phyloP scores from a whole-genome alignment of 2,797 vertebrate species.

The Macropus fuliginosus region DNA sequence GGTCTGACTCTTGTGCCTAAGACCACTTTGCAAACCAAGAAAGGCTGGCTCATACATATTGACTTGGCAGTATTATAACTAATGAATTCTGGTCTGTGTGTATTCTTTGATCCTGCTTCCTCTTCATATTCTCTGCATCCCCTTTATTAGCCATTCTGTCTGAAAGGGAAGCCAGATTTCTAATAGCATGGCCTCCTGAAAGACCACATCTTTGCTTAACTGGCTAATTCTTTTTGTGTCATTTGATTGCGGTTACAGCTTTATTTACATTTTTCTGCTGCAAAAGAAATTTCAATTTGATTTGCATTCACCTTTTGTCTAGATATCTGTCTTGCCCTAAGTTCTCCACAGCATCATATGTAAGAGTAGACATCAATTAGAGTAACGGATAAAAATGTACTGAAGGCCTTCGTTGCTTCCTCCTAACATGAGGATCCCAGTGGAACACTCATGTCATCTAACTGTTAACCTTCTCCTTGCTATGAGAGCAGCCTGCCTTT shows the following conservation, averaged over 20 bases:
- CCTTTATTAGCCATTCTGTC: background rate
- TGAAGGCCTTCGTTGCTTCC: background rate
- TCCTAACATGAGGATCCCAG: background rate
- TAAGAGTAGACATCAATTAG: background rate
- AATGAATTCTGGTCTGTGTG: background rate
- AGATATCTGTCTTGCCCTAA: background rate
- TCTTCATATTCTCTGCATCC: background rate
- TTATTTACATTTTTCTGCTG: background rate
- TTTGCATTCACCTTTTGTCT: background rate
- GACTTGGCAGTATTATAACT: background rate
- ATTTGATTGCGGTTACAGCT: background rate
- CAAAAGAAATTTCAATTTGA: background rate
- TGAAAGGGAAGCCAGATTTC: background rate
- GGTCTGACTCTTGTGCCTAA: background rate
- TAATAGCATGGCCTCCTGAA: background rate
- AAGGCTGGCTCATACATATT: background rate
- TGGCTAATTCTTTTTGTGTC: background rate
- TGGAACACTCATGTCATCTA: background rate
- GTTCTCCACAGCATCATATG: background rate
- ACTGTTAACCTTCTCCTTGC: background rate
- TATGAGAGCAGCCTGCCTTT: background rate
- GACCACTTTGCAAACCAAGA: background rate
- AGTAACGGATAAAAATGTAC: background rate
- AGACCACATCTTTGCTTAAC: background rate
- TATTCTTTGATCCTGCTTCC: background rate